Conservation (phyloP, 2,888 invertebrate genomes). For the Yponomeuta plumbellus region DNA sequence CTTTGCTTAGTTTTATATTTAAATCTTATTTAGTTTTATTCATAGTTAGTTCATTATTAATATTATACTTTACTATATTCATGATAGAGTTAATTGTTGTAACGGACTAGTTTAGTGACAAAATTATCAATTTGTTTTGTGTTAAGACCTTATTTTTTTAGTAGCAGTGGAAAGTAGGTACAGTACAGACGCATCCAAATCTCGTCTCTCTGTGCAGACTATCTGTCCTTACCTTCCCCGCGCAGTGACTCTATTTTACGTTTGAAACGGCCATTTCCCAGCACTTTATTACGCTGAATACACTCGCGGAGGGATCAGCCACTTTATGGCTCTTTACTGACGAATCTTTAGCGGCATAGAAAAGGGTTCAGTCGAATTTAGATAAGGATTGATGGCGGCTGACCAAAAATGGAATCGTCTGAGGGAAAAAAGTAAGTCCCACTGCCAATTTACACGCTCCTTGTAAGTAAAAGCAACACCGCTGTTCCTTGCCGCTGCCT, state of each 20-base stretch:
- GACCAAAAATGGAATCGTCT: neutral
- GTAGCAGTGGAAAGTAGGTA: too few species aligned
- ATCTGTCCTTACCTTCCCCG: neutral
- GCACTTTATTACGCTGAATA: neutral
- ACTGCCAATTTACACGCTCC: slow-evolving; percentile 5
- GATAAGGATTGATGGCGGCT: neutral
- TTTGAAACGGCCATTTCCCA: neutral
- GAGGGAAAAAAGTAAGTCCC: neutral
- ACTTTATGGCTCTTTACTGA: neutral
- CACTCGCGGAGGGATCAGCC: neutral
- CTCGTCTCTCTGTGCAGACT: neutral
- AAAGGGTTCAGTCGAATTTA: neutral
- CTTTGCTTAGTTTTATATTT: too few species aligned
- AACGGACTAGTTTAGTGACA: too few species aligned
- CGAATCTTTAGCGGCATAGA: neutral
- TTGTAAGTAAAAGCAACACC: slow-evolving; percentile 3
- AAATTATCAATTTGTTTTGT: too few species aligned
- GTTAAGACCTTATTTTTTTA: too few species aligned
- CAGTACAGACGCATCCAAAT: neutral
- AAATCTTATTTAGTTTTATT: too few species aligned
- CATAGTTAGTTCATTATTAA: too few species aligned
- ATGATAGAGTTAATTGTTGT: too few species aligned
- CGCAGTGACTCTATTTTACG: neutral
- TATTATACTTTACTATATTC: too few species aligned
- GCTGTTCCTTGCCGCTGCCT: too few species aligned